phyloP scores from a whole-genome alignment of 1,140 invertebrate species.

The Drosophila lacteicornis region DNA sequence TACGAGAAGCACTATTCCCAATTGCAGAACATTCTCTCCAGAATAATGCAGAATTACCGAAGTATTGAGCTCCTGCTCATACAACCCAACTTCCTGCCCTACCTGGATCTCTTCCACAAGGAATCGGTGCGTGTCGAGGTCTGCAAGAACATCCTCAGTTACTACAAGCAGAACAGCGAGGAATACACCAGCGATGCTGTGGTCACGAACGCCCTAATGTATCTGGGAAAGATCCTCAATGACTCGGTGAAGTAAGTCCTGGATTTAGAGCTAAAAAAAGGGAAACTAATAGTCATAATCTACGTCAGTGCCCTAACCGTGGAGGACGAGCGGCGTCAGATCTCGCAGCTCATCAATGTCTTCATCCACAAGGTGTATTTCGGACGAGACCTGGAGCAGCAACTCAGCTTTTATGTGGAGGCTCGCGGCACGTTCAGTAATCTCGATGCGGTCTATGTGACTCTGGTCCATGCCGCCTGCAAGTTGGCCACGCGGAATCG shows the following conservation, averaged over 20 bases:
- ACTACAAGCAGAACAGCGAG: conserved; percentile 87
- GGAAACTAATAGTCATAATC: neutral
- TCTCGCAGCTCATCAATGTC: conserved; percentile 92
- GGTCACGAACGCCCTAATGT: conserved; percentile 94
- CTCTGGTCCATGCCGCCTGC: conserved; percentile 95
- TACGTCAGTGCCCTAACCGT: conserved; percentile 92
- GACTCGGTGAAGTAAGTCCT: conserved; percentile 94
- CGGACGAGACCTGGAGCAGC: conserved; percentile 94
- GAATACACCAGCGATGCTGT: conserved; percentile 91
- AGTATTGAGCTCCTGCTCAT: conserved; percentile 75
- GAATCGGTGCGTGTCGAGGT: conserved; percentile 92
- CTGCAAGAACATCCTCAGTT: conserved; percentile 92
- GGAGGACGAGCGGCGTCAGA: conserved; percentile 95
- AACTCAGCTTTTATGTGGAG: conserved; percentile 97
- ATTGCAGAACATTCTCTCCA: conserved; percentile 91
- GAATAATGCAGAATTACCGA: conserved; percentile 91
- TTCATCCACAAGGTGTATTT: conserved; percentile 93
- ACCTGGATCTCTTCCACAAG: conserved; percentile 95
- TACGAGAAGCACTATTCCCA: conserved; percentile 92
- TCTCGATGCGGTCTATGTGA: conserved; percentile 93
- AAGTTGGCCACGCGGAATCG: conserved; percentile 91
- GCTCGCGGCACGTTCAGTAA: conserved; percentile 95
- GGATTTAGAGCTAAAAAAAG: neutral
- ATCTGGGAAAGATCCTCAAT: conserved; percentile 94
- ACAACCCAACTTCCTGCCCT: conserved; percentile 94